Evolutionary conservation across 2,888 invertebrate species (phyloP).

Genomic region (Hypselothyrea guttata): DNA sequence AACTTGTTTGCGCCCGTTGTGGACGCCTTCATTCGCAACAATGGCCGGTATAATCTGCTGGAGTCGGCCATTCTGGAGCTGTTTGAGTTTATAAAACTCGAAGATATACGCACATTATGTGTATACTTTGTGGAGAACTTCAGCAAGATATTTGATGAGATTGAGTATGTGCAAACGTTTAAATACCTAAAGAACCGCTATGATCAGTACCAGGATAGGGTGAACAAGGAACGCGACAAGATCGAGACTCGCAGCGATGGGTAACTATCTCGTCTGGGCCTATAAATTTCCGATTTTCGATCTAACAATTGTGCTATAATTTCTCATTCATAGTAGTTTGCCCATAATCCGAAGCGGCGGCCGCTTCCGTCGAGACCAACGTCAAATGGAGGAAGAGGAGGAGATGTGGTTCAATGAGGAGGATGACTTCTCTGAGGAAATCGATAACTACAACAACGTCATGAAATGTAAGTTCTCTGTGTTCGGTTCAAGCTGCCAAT

Average conservation of each 20-base stretch:
- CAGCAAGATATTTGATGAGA: slow-evolving; percentile 95
- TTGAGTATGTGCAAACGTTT: slow-evolving; percentile 99
- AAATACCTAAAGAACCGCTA: slow-evolving; percentile 93
- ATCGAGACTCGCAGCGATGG: slow-evolving; percentile 84
- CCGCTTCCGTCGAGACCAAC: slow-evolving; percentile 94
- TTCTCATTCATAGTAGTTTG: slow-evolving; percentile 63
- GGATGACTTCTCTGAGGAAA: slow-evolving; percentile 93
- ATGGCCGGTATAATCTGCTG: slow-evolving; percentile 98
- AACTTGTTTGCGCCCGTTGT: slow-evolving; percentile 97
- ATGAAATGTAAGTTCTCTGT: slow-evolving; percentile 80
- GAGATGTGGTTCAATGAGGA: slow-evolving; percentile 99
- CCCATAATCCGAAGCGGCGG: slow-evolving; percentile 87
- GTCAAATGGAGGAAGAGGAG: slow-evolving; percentile 97
- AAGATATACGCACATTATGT: slow-evolving; percentile 94
- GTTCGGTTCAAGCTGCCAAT: no score
- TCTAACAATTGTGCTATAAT: neutral
- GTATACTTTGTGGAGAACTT: slow-evolving; percentile 98
- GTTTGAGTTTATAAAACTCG: slow-evolving; percentile 98
- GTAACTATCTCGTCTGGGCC: slow-evolving; percentile 80
- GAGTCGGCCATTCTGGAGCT: slow-evolving; percentile 99
- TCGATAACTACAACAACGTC: slow-evolving; percentile 81
- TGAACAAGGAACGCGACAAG: slow-evolving; percentile 93
- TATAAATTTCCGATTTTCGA: neutral
- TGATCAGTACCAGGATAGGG: slow-evolving; percentile 95
- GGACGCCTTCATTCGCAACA: slow-evolving; percentile 97